Percentiles rank a stretch among this genome's conserved stretches.
Conservation (phyloP, 2,797 vertebrate genomes). For the Poeciliopsis turneri region DNA sequence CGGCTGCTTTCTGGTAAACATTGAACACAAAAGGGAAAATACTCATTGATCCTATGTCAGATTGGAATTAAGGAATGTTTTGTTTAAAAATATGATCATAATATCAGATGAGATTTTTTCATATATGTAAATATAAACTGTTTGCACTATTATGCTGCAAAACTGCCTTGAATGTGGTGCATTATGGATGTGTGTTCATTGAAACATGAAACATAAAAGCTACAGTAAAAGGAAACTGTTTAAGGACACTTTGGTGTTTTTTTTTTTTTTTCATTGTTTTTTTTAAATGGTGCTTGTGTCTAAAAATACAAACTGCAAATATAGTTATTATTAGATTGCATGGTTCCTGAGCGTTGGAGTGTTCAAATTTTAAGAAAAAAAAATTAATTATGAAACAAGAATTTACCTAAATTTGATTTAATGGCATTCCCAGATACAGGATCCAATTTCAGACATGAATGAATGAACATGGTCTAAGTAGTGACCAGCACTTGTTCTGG, state of each 20-base stretch:
- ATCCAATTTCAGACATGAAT: not conserved
- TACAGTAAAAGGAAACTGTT: not conserved
- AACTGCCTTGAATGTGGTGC: not conserved
- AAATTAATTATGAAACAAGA: not conserved
- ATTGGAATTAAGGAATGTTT: not conserved
- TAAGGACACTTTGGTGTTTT: not conserved
- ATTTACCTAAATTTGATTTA: not conserved
- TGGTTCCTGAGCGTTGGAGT: not conserved
- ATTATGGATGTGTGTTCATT: not conserved
- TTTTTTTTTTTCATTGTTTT: not conserved
- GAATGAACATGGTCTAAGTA: not conserved
- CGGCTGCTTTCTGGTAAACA: slow-evolving; percentile 31
- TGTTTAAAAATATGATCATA: not conserved
- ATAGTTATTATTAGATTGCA: not conserved
- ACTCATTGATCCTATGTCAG: not conserved
- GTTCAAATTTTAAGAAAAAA: not conserved
- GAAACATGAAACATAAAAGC: not conserved
- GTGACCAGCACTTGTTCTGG: not conserved
- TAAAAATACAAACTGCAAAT: not conserved
- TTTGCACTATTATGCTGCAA: not conserved
- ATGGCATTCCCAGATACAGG: not conserved
- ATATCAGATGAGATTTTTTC: not conserved
- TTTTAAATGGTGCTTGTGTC: not conserved
- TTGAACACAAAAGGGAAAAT: not conserved
- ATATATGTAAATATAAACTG: not conserved